Conservation (phyloP, 2,888 invertebrate species). For the Caenorhabditis uteleia region DNA sequence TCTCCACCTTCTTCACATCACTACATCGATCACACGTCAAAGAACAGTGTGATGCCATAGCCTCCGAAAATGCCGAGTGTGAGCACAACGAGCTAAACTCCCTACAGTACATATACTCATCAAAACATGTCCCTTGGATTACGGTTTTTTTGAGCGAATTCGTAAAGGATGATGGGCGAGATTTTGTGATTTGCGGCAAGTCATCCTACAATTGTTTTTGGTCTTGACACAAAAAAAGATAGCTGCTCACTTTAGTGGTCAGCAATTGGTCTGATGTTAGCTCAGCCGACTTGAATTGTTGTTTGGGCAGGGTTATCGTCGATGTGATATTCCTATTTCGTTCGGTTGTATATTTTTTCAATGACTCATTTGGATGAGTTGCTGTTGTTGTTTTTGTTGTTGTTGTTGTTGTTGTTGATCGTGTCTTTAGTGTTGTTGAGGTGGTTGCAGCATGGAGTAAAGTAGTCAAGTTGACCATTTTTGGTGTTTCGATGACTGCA, state of each 20-base stretch:
- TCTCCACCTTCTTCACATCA: slow-evolving; percentile 43
- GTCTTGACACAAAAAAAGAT: neutral
- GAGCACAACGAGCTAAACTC: slow-evolving; percentile 55
- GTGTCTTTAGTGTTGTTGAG: no score
- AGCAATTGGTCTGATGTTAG: slow-evolving; percentile 16
- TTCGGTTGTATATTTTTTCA: no score
- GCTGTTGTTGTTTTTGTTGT: no score
- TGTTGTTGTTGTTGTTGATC: no score
- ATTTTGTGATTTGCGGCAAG: slow-evolving; percentile 34
- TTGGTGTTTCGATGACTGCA: no score
- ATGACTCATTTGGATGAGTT: no score
- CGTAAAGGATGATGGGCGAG: slow-evolving; percentile 22
- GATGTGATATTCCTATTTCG: no score
- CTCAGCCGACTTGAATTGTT: no score
- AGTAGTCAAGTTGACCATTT: no score
- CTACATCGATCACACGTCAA: slow-evolving; percentile 54
- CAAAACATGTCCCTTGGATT: slow-evolving; percentile 54
- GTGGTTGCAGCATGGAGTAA: no score
- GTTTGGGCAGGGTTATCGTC: no score
- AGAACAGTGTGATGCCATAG: slow-evolving; percentile 54
- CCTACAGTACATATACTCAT: slow-evolving; percentile 57
- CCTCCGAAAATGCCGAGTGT: slow-evolving; percentile 52
- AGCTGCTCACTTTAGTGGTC: slow-evolving; percentile 8
- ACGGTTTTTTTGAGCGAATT: slow-evolving; percentile 52
- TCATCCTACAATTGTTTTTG: slow-evolving; percentile 21